Conservation (phyloP, 2,888 invertebrate species). For the Tuberolachnus salignus region DNA sequence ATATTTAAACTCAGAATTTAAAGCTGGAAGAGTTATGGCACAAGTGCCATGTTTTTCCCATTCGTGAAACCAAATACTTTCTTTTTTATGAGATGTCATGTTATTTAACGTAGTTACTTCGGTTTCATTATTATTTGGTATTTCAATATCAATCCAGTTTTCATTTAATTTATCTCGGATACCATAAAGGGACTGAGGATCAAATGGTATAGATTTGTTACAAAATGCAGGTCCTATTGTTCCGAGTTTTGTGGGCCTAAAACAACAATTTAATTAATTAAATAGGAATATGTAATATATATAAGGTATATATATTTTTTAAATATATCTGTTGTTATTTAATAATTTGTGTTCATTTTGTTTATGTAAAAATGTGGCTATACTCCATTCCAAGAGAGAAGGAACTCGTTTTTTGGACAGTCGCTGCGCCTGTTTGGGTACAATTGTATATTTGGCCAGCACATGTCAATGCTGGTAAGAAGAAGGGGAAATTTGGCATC, state of each 20-base stretch:
- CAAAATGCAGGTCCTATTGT: slow-evolving; percentile 75
- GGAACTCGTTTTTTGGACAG: too few species aligned
- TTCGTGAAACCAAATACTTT: slow-evolving; percentile 68
- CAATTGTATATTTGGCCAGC: too few species aligned
- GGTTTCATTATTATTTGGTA: slow-evolving; percentile 58
- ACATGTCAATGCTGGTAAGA: too few species aligned
- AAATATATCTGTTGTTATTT: neutral
- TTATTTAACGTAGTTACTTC: neutral
- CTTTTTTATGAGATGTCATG: slow-evolving; percentile 23
- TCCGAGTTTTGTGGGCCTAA: slow-evolving; percentile 73
- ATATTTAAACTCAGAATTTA: slow-evolving; percentile 72
- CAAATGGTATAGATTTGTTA: slow-evolving; percentile 72
- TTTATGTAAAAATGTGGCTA: too few species aligned
- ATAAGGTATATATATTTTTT: neutral
- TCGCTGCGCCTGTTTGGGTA: too few species aligned
- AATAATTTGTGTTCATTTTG: too few species aligned
- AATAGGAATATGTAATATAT: neutral
- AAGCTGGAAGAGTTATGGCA: slow-evolving; percentile 67
- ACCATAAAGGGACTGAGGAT: slow-evolving; percentile 68
- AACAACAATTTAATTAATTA: slow-evolving; percentile 63
- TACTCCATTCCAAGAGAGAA: too few species aligned
- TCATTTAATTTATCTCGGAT: slow-evolving; percentile 68
- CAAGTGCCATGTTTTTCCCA: slow-evolving; percentile 86
- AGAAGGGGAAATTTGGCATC: too few species aligned
- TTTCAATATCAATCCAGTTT: slow-evolving; percentile 77